Percentiles rank a stretch among this genome's conserved stretches.
These are phyloP conservation scores for Drosophila pectinifera DNA, from an alignment of 1,140 invertebrate species.

Conservation along the genomic window DNA sequence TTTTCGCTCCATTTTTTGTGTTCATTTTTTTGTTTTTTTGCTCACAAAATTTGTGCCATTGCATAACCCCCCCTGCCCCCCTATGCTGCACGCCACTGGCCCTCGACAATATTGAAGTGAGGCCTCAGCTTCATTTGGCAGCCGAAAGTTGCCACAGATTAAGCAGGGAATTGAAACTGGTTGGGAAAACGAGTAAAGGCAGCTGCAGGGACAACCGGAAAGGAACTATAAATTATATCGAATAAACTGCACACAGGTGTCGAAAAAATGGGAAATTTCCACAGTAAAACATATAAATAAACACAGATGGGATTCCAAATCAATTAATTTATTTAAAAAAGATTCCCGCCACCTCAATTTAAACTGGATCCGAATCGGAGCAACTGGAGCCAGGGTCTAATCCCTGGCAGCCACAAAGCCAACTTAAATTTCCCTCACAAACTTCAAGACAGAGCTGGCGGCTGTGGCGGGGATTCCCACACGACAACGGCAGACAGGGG, in stretches of 20 bases:
- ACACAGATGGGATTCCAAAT: background rate
- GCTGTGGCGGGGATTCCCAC: constrained; percentile 3
- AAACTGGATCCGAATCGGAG: background rate
- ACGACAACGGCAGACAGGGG: constrained; percentile 12
- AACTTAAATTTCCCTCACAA: constrained; percentile 20
- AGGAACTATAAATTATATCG: background rate
- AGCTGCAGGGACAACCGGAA: background rate
- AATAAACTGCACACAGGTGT: background rate
- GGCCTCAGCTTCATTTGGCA: constrained; percentile 35
- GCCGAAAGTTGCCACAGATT: constrained; percentile 27
- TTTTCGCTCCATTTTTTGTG: constrained; percentile 64
- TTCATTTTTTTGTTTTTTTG: constrained; percentile 16
- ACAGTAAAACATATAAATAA: too few species aligned
- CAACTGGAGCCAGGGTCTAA: too few species aligned
- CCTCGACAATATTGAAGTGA: background rate
- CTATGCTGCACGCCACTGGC: background rate
- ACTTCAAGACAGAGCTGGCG: background rate
- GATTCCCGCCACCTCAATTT: constrained; percentile 13
- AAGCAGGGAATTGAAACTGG: constrained; percentile 25
- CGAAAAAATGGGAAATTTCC: too few species aligned
- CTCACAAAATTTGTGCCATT: constrained; percentile 65
- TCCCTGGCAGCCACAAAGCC: constrained; percentile 40
- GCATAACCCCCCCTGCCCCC: constrained; percentile 52
- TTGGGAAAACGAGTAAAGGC: background rate
- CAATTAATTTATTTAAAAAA: background rate